Evolutionary conservation across 1,140 invertebrate genomes (phyloP), one percentile per base, ranked within the genome.

Genomic region (Triops longicaudatus): DNA sequence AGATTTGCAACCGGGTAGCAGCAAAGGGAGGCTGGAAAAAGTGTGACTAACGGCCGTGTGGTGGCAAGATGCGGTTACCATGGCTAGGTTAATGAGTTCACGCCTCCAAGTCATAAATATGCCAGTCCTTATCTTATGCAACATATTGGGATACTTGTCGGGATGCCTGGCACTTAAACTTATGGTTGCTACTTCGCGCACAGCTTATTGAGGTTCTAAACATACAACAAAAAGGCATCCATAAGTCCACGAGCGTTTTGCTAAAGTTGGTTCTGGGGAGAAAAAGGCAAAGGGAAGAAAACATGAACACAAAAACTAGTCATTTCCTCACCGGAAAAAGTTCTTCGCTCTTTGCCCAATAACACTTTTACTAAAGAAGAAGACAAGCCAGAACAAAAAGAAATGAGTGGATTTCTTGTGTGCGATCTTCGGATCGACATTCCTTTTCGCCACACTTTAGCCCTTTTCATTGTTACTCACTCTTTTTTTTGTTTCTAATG

Each of bases 11-110:
- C 31, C 31, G 31, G 31, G 31, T 37, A 2, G 31, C 31, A 63
- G 50, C 50, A 63, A 17, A 44, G 22, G 6, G 22, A 63, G 17
- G 22, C 22, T 63, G 22, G 50, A 63, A 63, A 63, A 63, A 63
- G 22, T 63, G 50, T 63, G 50, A 63, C 14, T 12, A 63, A 63
- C 50, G 50, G 22, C n/a, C n/a, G n/a, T n/a, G n/a, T n/a, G n/a
- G n/a, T n/a, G n/a, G 5, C 1, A 37, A 37, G 31, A 37, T 63
- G 50, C 14, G 14, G 17, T 22, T 17, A 63, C 50, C 50, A 63
- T 63, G 50, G 50, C 50, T 17, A 63, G 50, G 50, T 63, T 63
- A 63, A 63, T 63, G 50, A 63, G 50, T 63, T 63, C 50, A 63
- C 50, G 50, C 50, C 50, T 63, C 50, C 50, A 6, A 63, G 10